A percentile compares a stretch with the other conserved stretches of the same genome.
phyloP scores from a whole-genome alignment of 1,140 invertebrate species.

The Drosophila insularis region DNA sequence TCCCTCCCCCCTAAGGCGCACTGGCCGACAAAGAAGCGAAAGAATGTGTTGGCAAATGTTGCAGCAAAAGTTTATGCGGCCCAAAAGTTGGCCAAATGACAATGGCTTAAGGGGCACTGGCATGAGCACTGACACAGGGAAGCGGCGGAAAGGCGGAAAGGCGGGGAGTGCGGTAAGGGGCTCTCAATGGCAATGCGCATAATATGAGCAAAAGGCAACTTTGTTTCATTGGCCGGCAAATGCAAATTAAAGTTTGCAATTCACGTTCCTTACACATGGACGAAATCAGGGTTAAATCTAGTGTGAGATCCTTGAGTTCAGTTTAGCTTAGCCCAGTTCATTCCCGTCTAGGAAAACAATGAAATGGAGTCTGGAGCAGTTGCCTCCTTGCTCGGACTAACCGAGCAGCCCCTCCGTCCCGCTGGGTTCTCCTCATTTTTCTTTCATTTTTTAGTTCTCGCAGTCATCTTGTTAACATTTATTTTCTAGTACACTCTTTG shows the following conservation, averaged over 20 bases:
- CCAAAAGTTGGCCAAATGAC: conserved; percentile 74
- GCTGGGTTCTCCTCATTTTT: not conserved
- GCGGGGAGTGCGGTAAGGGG: conserved; percentile 20
- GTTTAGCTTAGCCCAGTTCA: conserved; percentile 29
- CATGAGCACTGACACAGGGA: not conserved
- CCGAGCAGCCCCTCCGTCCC: not conserved
- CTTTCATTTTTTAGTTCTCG: conserved; percentile 16
- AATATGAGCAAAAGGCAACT: conserved; percentile 48
- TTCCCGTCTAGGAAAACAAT: conserved; percentile 27
- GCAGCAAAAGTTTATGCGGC: conserved; percentile 77
- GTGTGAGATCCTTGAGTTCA: conserved; percentile 3
- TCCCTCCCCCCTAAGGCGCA: not conserved
- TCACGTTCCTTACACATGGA: conserved; percentile 22
- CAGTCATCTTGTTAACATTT: conserved; percentile 75
- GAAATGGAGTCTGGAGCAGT: conserved; percentile 21
- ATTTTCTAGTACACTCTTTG: conserved; percentile 41
- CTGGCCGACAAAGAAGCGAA: conserved; percentile 47
- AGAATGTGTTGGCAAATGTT: conserved; percentile 74
- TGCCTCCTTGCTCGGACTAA: not conserved
- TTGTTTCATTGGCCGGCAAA: conserved; percentile 51
- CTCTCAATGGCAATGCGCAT: conserved; percentile 46
- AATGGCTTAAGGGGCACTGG: conserved; percentile 35
- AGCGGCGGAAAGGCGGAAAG: too few relatives aligned
- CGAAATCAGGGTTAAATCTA: conserved; percentile 9
- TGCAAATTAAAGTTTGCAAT: conserved; percentile 43